These are phyloP conservation scores for Oreohelix idahoensis DNA, from an alignment of 1,140 invertebrate species.

Conservation along the genomic window DNA sequence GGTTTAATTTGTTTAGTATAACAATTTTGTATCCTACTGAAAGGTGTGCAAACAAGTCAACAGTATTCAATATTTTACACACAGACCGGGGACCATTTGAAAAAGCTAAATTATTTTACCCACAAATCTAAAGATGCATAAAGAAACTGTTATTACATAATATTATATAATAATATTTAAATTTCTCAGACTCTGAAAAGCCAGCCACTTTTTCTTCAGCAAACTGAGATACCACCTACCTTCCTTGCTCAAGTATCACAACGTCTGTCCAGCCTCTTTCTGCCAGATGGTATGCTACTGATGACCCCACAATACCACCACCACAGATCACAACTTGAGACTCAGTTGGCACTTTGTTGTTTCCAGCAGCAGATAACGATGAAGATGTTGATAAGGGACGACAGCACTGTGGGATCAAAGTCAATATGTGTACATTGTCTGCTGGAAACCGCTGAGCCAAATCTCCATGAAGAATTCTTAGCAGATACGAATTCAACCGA, in stretches of 20 bases:
- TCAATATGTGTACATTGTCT: background rate
- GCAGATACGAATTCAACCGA: background rate
- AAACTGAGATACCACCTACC: too few relatives aligned
- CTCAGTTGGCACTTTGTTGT: conserved; percentile 63
- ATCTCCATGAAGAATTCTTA: background rate
- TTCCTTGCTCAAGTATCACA: conserved; percentile 87
- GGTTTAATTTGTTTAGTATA: too few relatives aligned
- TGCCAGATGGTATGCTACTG: conserved; percentile 94
- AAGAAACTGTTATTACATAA: too few relatives aligned
- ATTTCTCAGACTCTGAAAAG: too few relatives aligned
- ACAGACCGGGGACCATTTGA: too few relatives aligned
- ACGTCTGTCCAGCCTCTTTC: conserved; percentile 86
- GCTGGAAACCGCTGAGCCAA: background rate
- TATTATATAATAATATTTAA: too few relatives aligned
- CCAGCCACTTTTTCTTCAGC: too few relatives aligned
- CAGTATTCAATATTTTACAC: too few relatives aligned
- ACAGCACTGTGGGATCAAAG: background rate
- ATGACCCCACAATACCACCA: conserved; percentile 93
- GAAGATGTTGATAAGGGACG: background rate
- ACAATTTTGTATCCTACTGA: too few relatives aligned
- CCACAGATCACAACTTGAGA: conserved; percentile 88
- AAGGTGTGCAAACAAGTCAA: too few relatives aligned
- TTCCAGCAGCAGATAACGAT: background rate
- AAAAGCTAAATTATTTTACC: too few relatives aligned
- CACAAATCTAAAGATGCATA: too few relatives aligned